Evolutionary conservation across 2,113 vertebrate species (phyloP), one percentile per base, ranked within the genome.

Genomic region (Hippocampus barbouri): DNA sequence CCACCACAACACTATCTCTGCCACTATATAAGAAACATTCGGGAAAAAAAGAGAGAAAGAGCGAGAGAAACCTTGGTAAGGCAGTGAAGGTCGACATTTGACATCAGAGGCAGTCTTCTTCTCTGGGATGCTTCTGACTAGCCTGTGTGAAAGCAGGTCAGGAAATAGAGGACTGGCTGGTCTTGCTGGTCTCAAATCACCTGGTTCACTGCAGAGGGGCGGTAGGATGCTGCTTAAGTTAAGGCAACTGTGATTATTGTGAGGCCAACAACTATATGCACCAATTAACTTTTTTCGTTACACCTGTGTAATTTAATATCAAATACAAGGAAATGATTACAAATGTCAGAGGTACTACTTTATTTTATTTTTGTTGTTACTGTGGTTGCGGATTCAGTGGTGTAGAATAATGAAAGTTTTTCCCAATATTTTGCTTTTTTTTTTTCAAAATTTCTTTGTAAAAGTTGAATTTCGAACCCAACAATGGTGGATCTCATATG

Each of bases 181-280:
- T 23, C 10, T 61, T 40, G 51, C 43, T 34, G 73, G 65, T 68
- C 82, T 87, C 49, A 74, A 59, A 8, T 88, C 83, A 0, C 87
- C 88, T n/a, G 84, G 67, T 27, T 90, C 89, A 82, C 93, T 94
- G 74, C 49, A 64, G 65, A 61, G 69, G n/a, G 76, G 60, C 14
- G 85, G 6, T 27, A 72, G 66, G 0, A 74, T 51, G 40, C 2
- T 30, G 61, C 18, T 38, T 5, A 56, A 1, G 2, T 57, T 25
- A 73, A 45, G 9, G 27, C 23, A 10, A 12, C 1, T 7, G 18
- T 56, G 10, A 27, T 69, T 68, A 51, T 30, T 30, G 47, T 70
- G 12, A 74, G 12, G 69, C 12, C 34, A 70, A 18, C 47, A 57
- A 57, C 54, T 57, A n/a, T 57, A 25, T 57, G 25, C 10, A 57